Percentiles rank a stretch among this genome's conserved stretches.
Evolutionary conservation across 2,888 invertebrate genomes (phyloP).

Genomic region (Tenthredo livida): DNA sequence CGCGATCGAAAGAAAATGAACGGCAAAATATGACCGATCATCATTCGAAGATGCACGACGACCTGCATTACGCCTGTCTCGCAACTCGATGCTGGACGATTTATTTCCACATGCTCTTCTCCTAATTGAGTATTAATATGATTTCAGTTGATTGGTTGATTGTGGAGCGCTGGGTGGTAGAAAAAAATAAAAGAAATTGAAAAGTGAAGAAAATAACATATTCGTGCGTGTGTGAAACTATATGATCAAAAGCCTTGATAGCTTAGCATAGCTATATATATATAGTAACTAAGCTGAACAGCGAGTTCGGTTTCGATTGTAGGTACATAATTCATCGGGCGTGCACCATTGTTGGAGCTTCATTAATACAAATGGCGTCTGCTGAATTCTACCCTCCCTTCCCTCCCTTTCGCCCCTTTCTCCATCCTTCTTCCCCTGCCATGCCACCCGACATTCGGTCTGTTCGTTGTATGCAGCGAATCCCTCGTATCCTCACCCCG

Average conservation of each 20-base stretch:
- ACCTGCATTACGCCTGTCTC: background rate
- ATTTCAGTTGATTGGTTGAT: background rate
- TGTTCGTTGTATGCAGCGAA: constrained; percentile 29
- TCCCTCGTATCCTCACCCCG: constrained; percentile 3
- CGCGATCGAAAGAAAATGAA: background rate
- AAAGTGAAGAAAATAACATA: background rate
- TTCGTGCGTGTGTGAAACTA: background rate
- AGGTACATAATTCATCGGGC: constrained; percentile 78
- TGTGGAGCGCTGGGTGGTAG: background rate
- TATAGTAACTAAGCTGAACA: constrained; percentile 31
- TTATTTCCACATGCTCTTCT: background rate
- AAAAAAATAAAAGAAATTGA: background rate
- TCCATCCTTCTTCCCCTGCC: background rate
- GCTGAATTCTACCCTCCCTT: constrained; percentile 73
- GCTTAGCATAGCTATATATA: background rate
- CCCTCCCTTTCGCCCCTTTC: background rate
- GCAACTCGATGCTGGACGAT: background rate
- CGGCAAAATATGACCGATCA: background rate
- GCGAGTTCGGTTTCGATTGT: constrained; percentile 70
- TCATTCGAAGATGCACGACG: background rate
- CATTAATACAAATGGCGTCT: constrained; percentile 79
- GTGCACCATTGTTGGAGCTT: constrained; percentile 77
- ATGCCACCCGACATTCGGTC: constrained; percentile 30
- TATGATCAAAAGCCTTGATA: constrained; percentile 18
- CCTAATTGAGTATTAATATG: background rate